A percentile compares a stretch with the other conserved stretches of the same genome.
Evolutionary conservation across 2,113 vertebrate genomes (phyloP).

Genomic region (Cyanocitta stelleri): DNA sequence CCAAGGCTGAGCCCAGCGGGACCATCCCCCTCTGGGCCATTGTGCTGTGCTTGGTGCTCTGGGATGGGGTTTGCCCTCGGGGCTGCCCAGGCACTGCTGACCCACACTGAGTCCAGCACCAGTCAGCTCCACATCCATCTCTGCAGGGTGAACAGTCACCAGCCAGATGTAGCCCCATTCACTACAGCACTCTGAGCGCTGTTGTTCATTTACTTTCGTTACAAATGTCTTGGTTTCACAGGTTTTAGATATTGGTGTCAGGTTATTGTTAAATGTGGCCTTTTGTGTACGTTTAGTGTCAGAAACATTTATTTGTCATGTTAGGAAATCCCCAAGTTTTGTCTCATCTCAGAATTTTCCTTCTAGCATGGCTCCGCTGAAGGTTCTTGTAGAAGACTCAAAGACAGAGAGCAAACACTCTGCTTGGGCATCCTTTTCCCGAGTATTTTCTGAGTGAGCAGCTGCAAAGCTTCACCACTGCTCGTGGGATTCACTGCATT

Average conservation of each 20-base stretch:
- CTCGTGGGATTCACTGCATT: neutral
- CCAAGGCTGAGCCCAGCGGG: neutral
- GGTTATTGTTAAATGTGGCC: neutral
- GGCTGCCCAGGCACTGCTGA: neutral
- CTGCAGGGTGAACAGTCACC: neutral
- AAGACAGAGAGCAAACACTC: neutral
- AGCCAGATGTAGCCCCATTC: neutral
- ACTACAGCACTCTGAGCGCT: neutral
- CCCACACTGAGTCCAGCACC: neutral
- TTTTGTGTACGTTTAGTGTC: neutral
- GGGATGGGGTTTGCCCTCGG: neutral
- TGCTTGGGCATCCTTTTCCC: neutral
- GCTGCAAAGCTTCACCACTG: neutral
- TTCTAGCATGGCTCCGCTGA: neutral
- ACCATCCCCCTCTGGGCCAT: rapidly evolving
- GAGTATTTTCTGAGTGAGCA: neutral
- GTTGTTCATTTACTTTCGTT: rapidly evolving
- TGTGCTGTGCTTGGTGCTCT: rapidly evolving
- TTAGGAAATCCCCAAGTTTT: neutral
- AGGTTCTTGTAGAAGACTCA: neutral
- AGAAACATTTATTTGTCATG: neutral
- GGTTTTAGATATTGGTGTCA: neutral
- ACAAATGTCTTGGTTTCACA: neutral
- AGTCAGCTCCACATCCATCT: neutral
- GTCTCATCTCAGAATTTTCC: neutral